Conservation (phyloP, 1,140 invertebrate species). For the Yoshiicerus persimilis region DNA sequence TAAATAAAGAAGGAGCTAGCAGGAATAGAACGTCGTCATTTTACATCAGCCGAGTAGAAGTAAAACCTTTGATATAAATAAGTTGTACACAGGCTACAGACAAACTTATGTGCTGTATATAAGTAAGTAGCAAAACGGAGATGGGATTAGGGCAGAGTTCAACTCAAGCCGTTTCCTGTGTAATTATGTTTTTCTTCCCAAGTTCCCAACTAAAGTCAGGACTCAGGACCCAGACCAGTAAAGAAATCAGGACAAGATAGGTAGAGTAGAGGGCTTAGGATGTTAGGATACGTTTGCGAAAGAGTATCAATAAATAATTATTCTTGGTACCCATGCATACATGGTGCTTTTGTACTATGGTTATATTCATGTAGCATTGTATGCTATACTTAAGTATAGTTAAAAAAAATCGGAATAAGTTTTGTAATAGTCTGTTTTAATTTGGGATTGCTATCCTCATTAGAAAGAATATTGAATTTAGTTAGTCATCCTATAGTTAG, state of each 20-base stretch:
- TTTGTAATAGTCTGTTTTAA: not conserved
- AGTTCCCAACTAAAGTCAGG: not conserved
- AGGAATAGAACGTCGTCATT: too few relatives aligned
- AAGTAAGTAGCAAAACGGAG: not conserved
- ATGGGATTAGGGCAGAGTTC: conserved; percentile 21
- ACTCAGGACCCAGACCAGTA: too few relatives aligned
- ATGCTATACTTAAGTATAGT: not conserved
- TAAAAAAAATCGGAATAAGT: not conserved
- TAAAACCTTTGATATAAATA: not conserved
- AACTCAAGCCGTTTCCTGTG: conserved; percentile 30
- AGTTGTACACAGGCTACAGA: not conserved
- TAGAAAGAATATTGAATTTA: not conserved
- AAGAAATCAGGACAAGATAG: too few relatives aligned
- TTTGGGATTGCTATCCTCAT: not conserved
- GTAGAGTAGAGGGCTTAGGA: too few relatives aligned
- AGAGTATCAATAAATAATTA: too few relatives aligned
- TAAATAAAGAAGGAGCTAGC: not conserved
- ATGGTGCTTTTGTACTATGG: too few relatives aligned
- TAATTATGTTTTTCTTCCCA: conserved; percentile 37
- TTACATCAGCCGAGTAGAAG: too few relatives aligned
- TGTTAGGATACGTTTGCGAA: not conserved
- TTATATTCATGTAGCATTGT: not conserved
- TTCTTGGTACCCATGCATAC: too few relatives aligned
- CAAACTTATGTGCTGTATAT: not conserved
- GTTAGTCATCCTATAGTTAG: too few relatives aligned